These are phyloP conservation scores for Dorcus hopei DNA, from an alignment of 2,888 invertebrate genomes.

Conservation along the genomic window DNA sequence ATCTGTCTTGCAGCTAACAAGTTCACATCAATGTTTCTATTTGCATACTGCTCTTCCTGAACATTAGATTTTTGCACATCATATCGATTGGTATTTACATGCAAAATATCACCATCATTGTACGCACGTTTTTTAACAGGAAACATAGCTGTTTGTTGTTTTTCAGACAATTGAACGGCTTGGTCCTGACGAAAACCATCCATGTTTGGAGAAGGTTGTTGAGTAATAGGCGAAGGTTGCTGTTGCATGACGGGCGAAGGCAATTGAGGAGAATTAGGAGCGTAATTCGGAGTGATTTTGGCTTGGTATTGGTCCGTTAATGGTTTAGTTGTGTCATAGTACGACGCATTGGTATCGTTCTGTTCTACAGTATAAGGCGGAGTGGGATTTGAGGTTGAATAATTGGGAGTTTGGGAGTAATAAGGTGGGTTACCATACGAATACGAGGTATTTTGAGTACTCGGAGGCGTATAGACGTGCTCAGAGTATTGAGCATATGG, in stretches of 20 bases:
- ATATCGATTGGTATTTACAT: slow-evolving; percentile 8
- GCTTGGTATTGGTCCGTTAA: slow-evolving; percentile 48
- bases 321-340: slow-evolving; percentile 61
- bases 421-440: slow-evolving; percentile 43
- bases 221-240: slow-evolving; percentile 16
- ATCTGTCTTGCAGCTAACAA: slow-evolving; percentile 22
- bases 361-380: slow-evolving; percentile 43
- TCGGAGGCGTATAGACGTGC: slow-evolving; percentile 59
- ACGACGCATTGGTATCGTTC: slow-evolving; percentile 36
- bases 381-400: slow-evolving; percentile 52
- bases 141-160: slow-evolving; percentile 48
- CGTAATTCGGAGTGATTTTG: slow-evolving; percentile 45
- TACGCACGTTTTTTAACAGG: slow-evolving; percentile 65
- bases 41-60: slow-evolving; percentile 24
- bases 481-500: slow-evolving; percentile 56
- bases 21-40: slow-evolving; percentile 23
- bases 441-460: slow-evolving; percentile 46
- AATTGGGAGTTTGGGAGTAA: slow-evolving; percentile 42
- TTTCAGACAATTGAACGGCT: slow-evolving; percentile 27
- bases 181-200: neutral
- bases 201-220: slow-evolving; percentile 14
- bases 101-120: slow-evolving; percentile 48
- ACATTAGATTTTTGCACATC: slow-evolving; percentile 14
- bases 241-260: slow-evolving; percentile 12
- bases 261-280: slow-evolving; percentile 24